phyloP scores from a whole-genome alignment of 2,797 vertebrate species.

The Notolepis coatsorum region DNA sequence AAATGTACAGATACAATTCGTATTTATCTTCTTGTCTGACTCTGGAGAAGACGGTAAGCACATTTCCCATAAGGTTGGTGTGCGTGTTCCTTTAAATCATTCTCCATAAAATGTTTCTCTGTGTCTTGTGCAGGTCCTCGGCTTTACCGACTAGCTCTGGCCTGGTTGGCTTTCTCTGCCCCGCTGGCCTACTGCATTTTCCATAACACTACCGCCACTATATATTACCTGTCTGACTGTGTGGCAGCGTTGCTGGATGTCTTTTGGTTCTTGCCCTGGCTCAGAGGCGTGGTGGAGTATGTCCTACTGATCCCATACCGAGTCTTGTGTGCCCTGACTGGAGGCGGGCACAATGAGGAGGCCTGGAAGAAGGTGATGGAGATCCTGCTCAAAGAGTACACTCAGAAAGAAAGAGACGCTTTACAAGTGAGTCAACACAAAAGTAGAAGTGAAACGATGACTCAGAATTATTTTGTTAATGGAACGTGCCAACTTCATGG shows the following conservation, averaged over 20 bases:
- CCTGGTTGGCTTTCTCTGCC: slow-evolving; percentile 87
- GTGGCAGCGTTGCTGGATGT: slow-evolving; percentile 83
- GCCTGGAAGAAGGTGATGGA: slow-evolving; percentile 84
- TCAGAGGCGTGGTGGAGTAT: slow-evolving; percentile 80
- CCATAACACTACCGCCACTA: slow-evolving; percentile 84
- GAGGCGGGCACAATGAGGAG: slow-evolving; percentile 73
- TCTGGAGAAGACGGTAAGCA: no score
- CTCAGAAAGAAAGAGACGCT: slow-evolving; percentile 80
- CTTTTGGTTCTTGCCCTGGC: slow-evolving; percentile 87
- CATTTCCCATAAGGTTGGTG: neutral
- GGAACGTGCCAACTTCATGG: neutral
- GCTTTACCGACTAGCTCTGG: slow-evolving; percentile 85
- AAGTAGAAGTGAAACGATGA: neutral
- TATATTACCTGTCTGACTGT: slow-evolving; percentile 84
- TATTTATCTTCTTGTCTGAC: no score
- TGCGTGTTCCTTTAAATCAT: no score
- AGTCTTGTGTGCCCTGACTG: slow-evolving; percentile 74
- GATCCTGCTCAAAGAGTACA: slow-evolving; percentile 82
- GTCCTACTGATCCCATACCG: slow-evolving; percentile 85
- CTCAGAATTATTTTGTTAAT: neutral
- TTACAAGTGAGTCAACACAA: slow-evolving; percentile 78
- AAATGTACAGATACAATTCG: no score
- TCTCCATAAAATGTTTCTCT: no score
- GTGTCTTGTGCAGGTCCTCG: slow-evolving; percentile 70
- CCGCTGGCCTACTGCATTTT: slow-evolving; percentile 85